Percentiles rank a stretch among this genome's conserved stretches.
These are phyloP conservation scores for Gymnothorax reevesii DNA, from an alignment of 2,797 vertebrate genomes.

Conservation along the genomic window DNA sequence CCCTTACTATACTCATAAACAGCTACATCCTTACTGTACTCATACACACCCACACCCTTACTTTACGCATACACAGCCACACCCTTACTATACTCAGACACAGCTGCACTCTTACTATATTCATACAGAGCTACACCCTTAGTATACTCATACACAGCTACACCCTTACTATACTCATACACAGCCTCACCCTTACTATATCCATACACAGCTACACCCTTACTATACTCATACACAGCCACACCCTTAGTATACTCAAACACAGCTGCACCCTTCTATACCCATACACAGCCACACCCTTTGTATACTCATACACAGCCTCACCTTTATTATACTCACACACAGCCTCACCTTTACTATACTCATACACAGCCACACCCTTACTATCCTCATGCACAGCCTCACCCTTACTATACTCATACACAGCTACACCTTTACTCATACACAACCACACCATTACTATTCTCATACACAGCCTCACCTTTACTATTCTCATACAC, in stretches of 20 bases:
- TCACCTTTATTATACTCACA: too few species aligned
- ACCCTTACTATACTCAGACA: neutral
- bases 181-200: neutral
- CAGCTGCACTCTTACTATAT: slow-evolving; percentile 21
- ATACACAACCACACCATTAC: neutral
- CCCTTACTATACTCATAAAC: too few species aligned
- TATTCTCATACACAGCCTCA: slow-evolving; percentile 29
- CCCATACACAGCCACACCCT: neutral
- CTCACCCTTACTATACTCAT: too few species aligned
- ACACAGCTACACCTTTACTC: neutral
- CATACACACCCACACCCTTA: neutral
- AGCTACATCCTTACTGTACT: too few species aligned
- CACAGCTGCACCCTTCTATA: neutral
- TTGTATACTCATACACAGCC: too few species aligned
- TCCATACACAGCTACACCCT: too few species aligned
- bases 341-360: too few species aligned
- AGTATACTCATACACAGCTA: too few species aligned
- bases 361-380: neutral
- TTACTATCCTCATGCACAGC: neutral
- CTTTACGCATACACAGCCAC: slow-evolving; percentile 6
- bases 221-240: too few species aligned
- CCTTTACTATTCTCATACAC: neutral
- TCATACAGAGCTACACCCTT: too few species aligned
- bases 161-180: too few species aligned
- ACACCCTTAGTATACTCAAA: too few species aligned